These are phyloP conservation scores for Conistra vaccinii DNA, from an alignment of 2,888 invertebrate species.

Conservation along the genomic window DNA sequence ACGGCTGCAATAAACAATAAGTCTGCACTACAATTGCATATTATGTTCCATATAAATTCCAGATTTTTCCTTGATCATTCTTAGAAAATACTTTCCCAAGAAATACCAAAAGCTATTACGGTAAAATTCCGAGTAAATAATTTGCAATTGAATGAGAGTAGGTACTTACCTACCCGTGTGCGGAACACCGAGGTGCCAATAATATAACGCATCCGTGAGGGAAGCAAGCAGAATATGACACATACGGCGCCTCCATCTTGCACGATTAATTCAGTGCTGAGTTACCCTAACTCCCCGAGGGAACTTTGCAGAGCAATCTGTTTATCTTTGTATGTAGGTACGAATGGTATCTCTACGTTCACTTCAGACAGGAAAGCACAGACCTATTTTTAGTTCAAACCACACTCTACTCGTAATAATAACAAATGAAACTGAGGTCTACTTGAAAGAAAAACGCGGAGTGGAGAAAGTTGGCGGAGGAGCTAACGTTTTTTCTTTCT, in stretches of 20 bases:
- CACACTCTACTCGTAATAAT: background rate
- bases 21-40: too few species aligned
- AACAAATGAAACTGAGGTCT: constrained; percentile 2
- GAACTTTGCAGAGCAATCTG: background rate
- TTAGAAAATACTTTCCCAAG: background rate
- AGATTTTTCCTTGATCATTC: background rate
- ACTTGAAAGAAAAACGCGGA: background rate
- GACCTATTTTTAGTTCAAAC: constrained; percentile 1
- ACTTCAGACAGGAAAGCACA: background rate
- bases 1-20: background rate
- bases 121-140: background rate
- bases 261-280: constrained; percentile 9
- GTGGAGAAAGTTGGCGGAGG: background rate
- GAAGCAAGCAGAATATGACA: constrained; percentile 16
- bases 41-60: background rate
- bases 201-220: background rate
- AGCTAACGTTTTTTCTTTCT: constrained; percentile 10
- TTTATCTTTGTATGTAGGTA: background rate
- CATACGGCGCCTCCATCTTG: constrained; percentile 2
- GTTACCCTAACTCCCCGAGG: background rate
- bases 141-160: background rate
- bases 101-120: background rate
- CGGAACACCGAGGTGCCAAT: constrained; percentile 22
- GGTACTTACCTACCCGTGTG: background rate
- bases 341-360: background rate